Percentiles rank a stretch among this genome's conserved stretches.
Conservation (phyloP, 2,113 vertebrate species). For the Catharus minimus region DNA sequence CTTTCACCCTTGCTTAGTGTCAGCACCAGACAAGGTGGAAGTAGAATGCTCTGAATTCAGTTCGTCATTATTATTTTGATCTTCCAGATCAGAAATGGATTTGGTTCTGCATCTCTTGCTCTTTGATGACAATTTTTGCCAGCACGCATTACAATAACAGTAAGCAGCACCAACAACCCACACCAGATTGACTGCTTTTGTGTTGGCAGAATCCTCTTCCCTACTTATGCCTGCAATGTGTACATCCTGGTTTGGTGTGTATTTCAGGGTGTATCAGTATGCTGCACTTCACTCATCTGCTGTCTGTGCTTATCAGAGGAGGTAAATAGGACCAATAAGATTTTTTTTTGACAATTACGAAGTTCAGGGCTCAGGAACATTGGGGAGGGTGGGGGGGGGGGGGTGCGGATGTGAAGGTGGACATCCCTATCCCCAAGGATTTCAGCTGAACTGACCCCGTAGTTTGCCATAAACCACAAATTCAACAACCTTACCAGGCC, state of each 20-base stretch:
- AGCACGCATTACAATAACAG: not conserved
- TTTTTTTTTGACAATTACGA: not conserved
- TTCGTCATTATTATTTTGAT: not conserved
- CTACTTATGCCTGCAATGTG: too few relatives aligned
- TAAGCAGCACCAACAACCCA: not conserved
- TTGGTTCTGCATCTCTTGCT: not conserved
- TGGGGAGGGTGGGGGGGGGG: accelerated
- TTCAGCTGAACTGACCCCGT: not conserved
- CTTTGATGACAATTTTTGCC: not conserved
- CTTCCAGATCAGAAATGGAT: not conserved
- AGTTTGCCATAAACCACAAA: not conserved
- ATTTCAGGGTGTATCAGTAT: not conserved
- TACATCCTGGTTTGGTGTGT: not conserved
- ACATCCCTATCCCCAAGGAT: not conserved
- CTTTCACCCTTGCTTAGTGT: not conserved
- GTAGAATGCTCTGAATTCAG: not conserved
- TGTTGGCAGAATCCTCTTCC: not conserved
- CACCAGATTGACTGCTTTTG: not conserved
- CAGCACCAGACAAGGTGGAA: not conserved
- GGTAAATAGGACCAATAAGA: not conserved
- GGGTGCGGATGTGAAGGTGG: not conserved
- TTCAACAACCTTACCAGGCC: accelerated
- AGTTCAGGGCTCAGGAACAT: not conserved
- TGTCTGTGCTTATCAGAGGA: not conserved
- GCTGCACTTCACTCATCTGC: not conserved